These are phyloP conservation scores for Torymus auratus DNA, from an alignment of 2,888 invertebrate genomes.

Conservation along the genomic window DNA sequence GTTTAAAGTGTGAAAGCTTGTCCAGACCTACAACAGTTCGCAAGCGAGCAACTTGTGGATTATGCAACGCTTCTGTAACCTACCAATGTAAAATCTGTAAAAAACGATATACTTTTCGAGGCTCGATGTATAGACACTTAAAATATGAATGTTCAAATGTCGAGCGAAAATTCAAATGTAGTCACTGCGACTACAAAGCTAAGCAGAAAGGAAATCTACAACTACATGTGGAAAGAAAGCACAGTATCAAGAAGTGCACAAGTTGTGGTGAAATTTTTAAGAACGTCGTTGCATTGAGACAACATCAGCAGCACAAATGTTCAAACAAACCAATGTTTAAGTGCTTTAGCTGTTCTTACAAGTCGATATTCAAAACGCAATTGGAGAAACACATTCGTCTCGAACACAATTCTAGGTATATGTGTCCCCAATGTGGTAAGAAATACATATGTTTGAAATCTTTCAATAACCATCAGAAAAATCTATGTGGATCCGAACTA, in stretches of 20 bases:
- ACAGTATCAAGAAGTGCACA: background rate
- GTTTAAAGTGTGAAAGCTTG: background rate
- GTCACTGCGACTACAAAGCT: background rate
- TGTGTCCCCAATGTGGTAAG: background rate
- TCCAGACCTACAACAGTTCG: background rate
- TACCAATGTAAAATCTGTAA: conserved; percentile 13
- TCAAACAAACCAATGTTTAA: background rate
- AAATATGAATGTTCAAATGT: background rate
- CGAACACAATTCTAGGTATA: background rate
- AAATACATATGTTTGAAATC: background rate
- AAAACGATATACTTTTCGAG: background rate
- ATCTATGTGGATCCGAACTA: background rate
- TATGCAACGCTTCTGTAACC: background rate
- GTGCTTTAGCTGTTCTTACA: background rate
- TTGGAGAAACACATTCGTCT: conserved; percentile 1
- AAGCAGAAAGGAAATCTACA: conserved; percentile 19
- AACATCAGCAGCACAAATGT: background rate
- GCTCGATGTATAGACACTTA: background rate
- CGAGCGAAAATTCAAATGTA: background rate
- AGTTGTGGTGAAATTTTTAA: background rate
- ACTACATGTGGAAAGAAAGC: background rate
- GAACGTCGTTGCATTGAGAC: background rate
- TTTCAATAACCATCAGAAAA: background rate
- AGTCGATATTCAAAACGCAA: background rate
- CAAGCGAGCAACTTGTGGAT: background rate